A percentile compares a stretch with the other conserved stretches of the same genome.
Evolutionary conservation across 1,140 invertebrate genomes (phyloP).

Genomic region (Adelges cooleyi): DNA sequence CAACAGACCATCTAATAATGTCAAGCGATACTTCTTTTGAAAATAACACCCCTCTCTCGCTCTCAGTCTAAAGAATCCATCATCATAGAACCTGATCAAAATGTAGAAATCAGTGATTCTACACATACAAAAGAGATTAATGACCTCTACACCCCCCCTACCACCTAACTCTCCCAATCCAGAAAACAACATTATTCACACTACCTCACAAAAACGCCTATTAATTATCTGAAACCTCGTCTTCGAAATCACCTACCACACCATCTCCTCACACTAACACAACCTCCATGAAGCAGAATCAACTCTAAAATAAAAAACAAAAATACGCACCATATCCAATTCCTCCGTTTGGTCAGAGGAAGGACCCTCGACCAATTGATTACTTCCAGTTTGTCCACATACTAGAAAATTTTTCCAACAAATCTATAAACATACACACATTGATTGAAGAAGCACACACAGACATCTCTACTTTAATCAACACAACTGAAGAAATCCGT

Average conservation of each 20-base stretch:
- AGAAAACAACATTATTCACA: too few species aligned
- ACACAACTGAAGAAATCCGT: background rate
- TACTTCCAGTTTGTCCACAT: background rate
- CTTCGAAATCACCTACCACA: too few species aligned
- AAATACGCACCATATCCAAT: background rate
- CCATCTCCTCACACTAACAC: too few species aligned
- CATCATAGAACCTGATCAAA: background rate
- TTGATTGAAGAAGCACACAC: background rate
- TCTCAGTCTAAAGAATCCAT: background rate
- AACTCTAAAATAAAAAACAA: background rate
- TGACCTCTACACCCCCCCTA: too few species aligned
- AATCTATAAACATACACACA: background rate
- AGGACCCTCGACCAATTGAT: background rate
- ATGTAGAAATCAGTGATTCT: too few species aligned
- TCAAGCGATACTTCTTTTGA: background rate
- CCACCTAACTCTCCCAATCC: too few species aligned
- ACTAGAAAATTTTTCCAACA: background rate
- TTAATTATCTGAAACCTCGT: too few species aligned
- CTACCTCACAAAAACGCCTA: too few species aligned
- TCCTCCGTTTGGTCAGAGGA: background rate
- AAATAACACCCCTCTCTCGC: background rate
- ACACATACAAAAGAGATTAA: too few species aligned
- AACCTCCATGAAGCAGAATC: background rate
- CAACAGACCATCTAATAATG: background rate
- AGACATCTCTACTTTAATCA: background rate